phyloP scores from a whole-genome alignment of 2,888 invertebrate genomes.

The Pristionchus mayeri region DNA sequence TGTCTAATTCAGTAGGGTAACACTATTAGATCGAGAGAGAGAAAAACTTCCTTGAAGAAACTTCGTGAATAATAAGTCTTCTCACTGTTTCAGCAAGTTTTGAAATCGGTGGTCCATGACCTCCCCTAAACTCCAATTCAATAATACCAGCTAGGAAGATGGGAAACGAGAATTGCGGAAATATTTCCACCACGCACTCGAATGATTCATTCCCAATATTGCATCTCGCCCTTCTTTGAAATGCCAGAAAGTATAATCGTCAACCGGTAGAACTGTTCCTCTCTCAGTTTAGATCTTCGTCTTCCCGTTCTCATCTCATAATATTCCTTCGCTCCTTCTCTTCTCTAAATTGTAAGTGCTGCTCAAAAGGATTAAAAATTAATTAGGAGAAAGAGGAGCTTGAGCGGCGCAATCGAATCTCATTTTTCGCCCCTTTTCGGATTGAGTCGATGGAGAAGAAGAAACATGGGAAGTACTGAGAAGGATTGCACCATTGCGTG shows the following conservation, averaged over 20 bases:
- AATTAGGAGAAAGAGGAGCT: constrained; percentile 15
- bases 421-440: not conserved
- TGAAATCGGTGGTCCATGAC: not conserved
- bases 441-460: not conserved
- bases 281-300: no score
- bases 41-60: constrained; percentile 36
- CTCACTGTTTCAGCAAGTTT: not conserved
- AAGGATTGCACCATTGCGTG: not conserved
- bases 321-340: not conserved
- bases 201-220: constrained; percentile 22
- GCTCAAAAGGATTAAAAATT: constrained; percentile 40
- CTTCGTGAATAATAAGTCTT: constrained; percentile 22
- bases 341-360: not conserved
- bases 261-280: no score
- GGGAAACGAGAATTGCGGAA: not conserved
- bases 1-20: constrained; percentile 41
- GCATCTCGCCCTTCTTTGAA: no score
- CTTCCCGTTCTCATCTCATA: not conserved
- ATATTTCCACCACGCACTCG: not conserved
- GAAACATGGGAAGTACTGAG: not conserved
- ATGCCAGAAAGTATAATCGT: no score
- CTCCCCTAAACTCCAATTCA: not conserved
- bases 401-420: not conserved
- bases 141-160: not conserved
- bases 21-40: constrained; percentile 21